Evolutionary conservation across 2,888 invertebrate genomes (phyloP).

Genomic region (Brachyopa scutellaris): DNA sequence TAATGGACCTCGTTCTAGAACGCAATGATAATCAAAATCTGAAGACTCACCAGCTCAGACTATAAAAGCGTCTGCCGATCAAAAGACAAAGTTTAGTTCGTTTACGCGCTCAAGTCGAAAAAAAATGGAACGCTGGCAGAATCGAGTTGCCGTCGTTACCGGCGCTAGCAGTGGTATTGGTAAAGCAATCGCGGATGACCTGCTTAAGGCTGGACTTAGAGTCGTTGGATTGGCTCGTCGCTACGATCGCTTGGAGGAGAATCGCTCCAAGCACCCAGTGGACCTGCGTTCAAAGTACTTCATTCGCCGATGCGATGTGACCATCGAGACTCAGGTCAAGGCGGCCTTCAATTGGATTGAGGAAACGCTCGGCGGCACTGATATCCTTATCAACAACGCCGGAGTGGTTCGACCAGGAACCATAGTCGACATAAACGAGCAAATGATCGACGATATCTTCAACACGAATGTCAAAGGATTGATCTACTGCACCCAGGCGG

Average conservation of each 20-base stretch:
- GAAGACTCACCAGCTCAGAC: background rate
- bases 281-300: conserved; percentile 75
- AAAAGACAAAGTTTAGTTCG: conserved; percentile 34
- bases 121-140: conserved; percentile 83
- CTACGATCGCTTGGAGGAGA: conserved; percentile 75
- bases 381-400: conserved; percentile 85
- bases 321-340: conserved; percentile 83
- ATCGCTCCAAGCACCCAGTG: conserved; percentile 74
- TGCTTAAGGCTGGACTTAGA: conserved; percentile 82
- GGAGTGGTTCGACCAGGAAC: conserved; percentile 80
- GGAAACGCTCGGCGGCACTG: conserved; percentile 83
- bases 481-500: conserved; percentile 82
- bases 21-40: conserved; percentile 2
- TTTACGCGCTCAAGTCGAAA: background rate
- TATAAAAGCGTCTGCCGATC: conserved; percentile 27
- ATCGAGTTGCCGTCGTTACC: conserved; percentile 84
- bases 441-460: conserved; percentile 78
- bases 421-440: conserved; percentile 76
- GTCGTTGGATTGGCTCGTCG: conserved; percentile 83
- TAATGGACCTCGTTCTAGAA: conserved; percentile 15
- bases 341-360: conserved; percentile 83
- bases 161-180: conserved; percentile 85
- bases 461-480: conserved; percentile 83
- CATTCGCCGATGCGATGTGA: conserved; percentile 81
- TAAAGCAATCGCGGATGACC: conserved; percentile 79